phyloP scores from a whole-genome alignment of 2,113 vertebrate species.

The Misgurnus anguillicaudatus region DNA sequence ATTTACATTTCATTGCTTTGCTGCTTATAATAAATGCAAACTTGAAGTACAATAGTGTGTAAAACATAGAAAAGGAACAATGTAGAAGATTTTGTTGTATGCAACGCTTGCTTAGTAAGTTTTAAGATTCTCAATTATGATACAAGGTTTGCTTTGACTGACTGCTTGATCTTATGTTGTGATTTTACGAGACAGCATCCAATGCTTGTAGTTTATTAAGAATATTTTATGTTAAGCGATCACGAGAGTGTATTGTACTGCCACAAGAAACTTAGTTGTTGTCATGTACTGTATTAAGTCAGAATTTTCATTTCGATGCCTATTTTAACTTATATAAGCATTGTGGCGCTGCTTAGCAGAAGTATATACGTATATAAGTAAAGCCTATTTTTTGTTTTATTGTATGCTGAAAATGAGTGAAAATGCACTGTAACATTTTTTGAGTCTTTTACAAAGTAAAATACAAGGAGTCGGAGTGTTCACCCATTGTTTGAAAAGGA shows the following conservation, averaged over 20 bases:
- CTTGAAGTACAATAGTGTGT: constrained; percentile 19
- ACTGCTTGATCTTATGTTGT: not conserved
- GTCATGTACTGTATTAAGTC: not conserved
- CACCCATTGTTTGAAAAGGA: too few relatives aligned
- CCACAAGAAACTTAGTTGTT: not conserved
- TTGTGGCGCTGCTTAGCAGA: too few relatives aligned
- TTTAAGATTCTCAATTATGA: not conserved
- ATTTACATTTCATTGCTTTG: constrained; percentile 18
- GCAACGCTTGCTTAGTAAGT: not conserved
- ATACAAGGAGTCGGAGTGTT: too few relatives aligned
- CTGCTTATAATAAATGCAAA: constrained; percentile 12
- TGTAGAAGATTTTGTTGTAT: not conserved
- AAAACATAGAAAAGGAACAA: not conserved
- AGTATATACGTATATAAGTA: too few relatives aligned
- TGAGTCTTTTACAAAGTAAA: too few relatives aligned
- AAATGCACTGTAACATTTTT: too few relatives aligned
- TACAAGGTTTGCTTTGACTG: not conserved
- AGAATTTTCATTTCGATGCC: too few relatives aligned
- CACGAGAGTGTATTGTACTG: not conserved
- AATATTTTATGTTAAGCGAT: not conserved
- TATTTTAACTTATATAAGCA: too few relatives aligned
- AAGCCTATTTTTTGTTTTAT: too few relatives aligned
- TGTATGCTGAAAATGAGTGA: too few relatives aligned
- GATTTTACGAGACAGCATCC: not conserved
- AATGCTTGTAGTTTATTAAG: constrained; percentile 10